phyloP scores from a whole-genome alignment of 2,888 invertebrate genomes.

The Polyommatus icarus region DNA sequence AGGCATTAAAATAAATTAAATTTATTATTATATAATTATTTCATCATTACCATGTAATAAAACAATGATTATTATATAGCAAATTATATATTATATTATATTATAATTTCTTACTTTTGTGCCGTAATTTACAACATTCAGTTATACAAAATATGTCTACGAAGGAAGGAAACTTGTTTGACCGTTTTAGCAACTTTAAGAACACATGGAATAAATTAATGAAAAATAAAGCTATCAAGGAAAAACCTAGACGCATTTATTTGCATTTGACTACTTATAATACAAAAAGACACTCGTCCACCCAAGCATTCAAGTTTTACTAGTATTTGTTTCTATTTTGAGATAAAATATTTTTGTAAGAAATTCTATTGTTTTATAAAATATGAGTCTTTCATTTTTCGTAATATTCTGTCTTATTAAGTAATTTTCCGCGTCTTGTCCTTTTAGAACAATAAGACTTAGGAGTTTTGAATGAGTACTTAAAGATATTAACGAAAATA shows the following conservation, averaged over 20 bases:
- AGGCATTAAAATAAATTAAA: too few relatives aligned
- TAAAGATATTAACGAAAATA: not conserved
- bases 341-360: not conserved
- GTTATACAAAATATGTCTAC: constrained; percentile 33
- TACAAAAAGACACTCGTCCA: not conserved
- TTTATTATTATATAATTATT: not conserved
- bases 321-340: constrained; percentile 2
- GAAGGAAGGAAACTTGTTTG: constrained; percentile 33
- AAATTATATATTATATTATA: too few relatives aligned
- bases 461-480: constrained; percentile 2
- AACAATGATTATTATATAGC: not conserved
- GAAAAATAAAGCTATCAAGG: constrained; percentile 79
- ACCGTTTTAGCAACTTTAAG: constrained; percentile 34
- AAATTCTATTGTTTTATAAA: constrained; percentile 32
- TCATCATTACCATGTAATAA: not conserved
- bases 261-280: not conserved
- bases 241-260: not conserved
- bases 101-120: not conserved
- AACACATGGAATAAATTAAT: constrained; percentile 38
- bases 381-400: constrained; percentile 42
- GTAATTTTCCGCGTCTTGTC: constrained; percentile 9
- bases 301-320: not conserved
- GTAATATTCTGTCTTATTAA: constrained; percentile 29
- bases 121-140: not conserved
- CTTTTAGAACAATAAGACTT: constrained; percentile 17